These are phyloP conservation scores for Hemitrygon akajei DNA, from an alignment of 2,797 vertebrate species.

Conservation along the genomic window DNA sequence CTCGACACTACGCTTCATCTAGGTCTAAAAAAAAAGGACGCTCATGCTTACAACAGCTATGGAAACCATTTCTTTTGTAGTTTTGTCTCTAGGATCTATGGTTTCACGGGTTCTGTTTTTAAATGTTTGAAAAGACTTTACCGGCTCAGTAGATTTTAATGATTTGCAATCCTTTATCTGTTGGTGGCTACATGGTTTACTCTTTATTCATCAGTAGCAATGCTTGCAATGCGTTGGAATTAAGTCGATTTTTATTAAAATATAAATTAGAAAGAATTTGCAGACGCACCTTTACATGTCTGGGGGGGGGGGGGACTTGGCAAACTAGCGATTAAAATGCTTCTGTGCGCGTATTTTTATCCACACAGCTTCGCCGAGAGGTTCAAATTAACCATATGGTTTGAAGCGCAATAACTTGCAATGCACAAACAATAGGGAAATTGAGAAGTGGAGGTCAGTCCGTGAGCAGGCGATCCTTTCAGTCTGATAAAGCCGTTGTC, in stretches of 20 bases:
- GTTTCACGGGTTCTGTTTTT: slow-evolving; percentile 41
- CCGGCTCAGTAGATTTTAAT: slow-evolving; percentile 36
- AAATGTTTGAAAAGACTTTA: slow-evolving; percentile 39
- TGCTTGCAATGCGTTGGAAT: slow-evolving; percentile 29
- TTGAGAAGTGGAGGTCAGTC: slow-evolving; percentile 70
- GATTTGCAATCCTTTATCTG: slow-evolving; percentile 36
- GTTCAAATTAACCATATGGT: slow-evolving; percentile 36
- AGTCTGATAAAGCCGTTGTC: slow-evolving; percentile 89
- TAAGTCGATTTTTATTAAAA: slow-evolving; percentile 27
- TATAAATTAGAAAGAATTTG: slow-evolving; percentile 17
- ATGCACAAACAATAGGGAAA: slow-evolving; percentile 71
- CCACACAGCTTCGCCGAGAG: slow-evolving; percentile 54
- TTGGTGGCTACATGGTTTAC: slow-evolving; percentile 17
- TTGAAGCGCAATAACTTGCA: slow-evolving; percentile 67
- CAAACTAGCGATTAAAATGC: slow-evolving; percentile 6
- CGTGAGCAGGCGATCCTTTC: slow-evolving; percentile 71
- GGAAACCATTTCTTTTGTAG: slow-evolving; percentile 44
- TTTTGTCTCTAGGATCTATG: slow-evolving; percentile 28
- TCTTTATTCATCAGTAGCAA: slow-evolving; percentile 21
- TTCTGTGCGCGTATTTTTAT: background rate
- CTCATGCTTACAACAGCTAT: slow-evolving; percentile 42
- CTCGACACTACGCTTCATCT: slow-evolving; percentile 49
- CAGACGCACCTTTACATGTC: background rate
- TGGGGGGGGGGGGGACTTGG: background rate
- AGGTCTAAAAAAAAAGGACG: slow-evolving; percentile 44